phyloP scores from a whole-genome alignment of 2,797 vertebrate species.

The Characodon lateralis region DNA sequence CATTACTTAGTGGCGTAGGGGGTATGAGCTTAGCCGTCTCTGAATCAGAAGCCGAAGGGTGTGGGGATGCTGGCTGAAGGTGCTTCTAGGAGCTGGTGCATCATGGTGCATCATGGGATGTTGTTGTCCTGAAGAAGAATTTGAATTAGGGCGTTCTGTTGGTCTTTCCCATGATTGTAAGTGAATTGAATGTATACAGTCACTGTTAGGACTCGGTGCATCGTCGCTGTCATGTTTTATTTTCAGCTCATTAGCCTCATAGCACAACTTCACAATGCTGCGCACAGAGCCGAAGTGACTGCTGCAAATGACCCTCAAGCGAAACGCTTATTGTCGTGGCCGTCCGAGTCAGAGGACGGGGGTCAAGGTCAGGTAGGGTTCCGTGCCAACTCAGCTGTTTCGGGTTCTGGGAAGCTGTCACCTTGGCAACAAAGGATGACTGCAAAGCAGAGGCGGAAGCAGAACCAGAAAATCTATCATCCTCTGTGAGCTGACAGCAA shows the following conservation, averaged over 20 bases:
- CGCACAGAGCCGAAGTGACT: not conserved
- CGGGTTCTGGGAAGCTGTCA: not conserved
- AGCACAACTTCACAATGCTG: not conserved
- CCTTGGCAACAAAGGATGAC: conserved; percentile 18
- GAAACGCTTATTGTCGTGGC: not conserved
- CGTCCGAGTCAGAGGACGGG: not conserved
- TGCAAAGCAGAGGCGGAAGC: conserved; percentile 10
- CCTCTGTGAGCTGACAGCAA: conserved; percentile 9
- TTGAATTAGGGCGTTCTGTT: not conserved
- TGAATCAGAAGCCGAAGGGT: too few relatives aligned
- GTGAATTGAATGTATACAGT: conserved; percentile 1
- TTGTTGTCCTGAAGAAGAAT: not conserved
- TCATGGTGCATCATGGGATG: too few relatives aligned
- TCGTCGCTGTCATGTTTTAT: not conserved
- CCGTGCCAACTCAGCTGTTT: not conserved
- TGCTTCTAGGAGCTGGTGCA: too few relatives aligned
- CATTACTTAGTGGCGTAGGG: too few relatives aligned
- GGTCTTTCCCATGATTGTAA: not conserved
- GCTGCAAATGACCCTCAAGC: not conserved
- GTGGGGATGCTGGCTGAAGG: too few relatives aligned
- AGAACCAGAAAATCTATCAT: not conserved
- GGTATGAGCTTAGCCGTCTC: too few relatives aligned
- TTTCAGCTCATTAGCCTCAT: conserved; percentile 9
- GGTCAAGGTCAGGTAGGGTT: conserved; percentile 25
- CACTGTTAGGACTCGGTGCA: not conserved